phyloP scores from a whole-genome alignment of 2,888 invertebrate species.

The Parnassius smintheus region DNA sequence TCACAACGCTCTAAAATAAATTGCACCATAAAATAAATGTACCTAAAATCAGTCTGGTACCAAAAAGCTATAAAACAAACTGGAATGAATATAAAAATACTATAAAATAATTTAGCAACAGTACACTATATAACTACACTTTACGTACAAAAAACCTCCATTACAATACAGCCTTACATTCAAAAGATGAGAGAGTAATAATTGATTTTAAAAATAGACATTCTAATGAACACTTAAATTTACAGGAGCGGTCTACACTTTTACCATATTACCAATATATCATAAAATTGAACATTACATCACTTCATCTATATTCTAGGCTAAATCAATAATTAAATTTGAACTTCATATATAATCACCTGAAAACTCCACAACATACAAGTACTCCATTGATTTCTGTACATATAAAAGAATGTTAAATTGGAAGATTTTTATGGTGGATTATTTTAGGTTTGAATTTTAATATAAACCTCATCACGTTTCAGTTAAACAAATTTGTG shows the following conservation, averaged over 20 bases:
- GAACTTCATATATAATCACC: slow-evolving; percentile 72
- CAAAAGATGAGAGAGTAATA: slow-evolving; percentile 63
- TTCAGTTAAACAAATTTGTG: slow-evolving; percentile 61
- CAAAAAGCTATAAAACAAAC: slow-evolving; percentile 72
- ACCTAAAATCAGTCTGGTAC: slow-evolving; percentile 81
- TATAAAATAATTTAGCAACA: slow-evolving; percentile 79
- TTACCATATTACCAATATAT: slow-evolving; percentile 33
- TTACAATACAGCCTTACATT: slow-evolving; percentile 71
- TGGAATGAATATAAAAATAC: slow-evolving; percentile 80
- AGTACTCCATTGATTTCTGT: slow-evolving; percentile 44
- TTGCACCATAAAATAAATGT: slow-evolving; percentile 81
- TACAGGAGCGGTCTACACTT: slow-evolving; percentile 54
- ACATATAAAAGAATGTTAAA: slow-evolving; percentile 67
- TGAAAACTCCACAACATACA: slow-evolving; percentile 35
- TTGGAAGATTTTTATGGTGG: slow-evolving; percentile 58
- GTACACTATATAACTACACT: slow-evolving; percentile 59
- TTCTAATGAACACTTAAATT: slow-evolving; percentile 78
- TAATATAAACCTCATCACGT: slow-evolving; percentile 29
- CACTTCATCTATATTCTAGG: slow-evolving; percentile 55
- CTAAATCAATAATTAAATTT: slow-evolving; percentile 57
- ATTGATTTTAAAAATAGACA: slow-evolving; percentile 67
- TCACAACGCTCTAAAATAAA: slow-evolving; percentile 81
- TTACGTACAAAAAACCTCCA: slow-evolving; percentile 65
- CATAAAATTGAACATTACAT: slow-evolving; percentile 70
- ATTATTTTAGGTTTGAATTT: slow-evolving; percentile 19